These are phyloP conservation scores for Varanus komodoensis DNA, from an alignment of 2,113 vertebrate species.

Conservation along the genomic window DNA sequence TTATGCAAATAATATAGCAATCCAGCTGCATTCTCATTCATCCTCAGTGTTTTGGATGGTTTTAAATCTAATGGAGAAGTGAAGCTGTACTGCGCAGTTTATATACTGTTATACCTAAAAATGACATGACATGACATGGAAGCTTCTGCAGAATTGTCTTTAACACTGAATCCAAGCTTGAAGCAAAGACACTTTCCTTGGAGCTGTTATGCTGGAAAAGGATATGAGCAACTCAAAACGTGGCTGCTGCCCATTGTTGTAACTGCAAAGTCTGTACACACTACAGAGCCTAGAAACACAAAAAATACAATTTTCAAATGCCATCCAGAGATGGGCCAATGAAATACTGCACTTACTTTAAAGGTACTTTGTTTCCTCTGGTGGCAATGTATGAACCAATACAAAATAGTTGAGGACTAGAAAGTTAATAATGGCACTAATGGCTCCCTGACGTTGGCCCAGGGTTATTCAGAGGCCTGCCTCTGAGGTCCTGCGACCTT, in stretches of 20 bases:
- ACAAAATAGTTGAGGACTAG: not conserved
- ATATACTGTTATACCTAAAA: not conserved
- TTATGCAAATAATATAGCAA: not conserved
- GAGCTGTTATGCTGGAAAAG: not conserved
- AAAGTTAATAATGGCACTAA: not conserved
- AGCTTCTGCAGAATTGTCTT: not conserved
- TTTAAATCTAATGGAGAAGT: not conserved
- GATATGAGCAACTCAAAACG: not conserved
- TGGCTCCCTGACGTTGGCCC: no score
- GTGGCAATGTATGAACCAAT: constrained; percentile 7
- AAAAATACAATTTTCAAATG: not conserved
- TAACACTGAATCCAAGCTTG: not conserved
- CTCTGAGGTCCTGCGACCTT: no score
- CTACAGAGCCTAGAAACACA: not conserved
- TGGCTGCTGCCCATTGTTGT: not conserved
- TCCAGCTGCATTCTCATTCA: not conserved
- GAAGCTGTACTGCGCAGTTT: not conserved
- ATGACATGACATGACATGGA: no score
- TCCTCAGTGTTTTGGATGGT: not conserved
- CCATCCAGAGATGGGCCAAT: not conserved
- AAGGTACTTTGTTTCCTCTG: no score
- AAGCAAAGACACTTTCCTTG: not conserved
- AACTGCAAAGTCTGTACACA: not conserved
- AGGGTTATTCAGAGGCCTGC: no score
- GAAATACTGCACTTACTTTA: no score